Base-by-base conservation (phyloP, 2,888 invertebrate species). In the Boloria selene region DNA sequence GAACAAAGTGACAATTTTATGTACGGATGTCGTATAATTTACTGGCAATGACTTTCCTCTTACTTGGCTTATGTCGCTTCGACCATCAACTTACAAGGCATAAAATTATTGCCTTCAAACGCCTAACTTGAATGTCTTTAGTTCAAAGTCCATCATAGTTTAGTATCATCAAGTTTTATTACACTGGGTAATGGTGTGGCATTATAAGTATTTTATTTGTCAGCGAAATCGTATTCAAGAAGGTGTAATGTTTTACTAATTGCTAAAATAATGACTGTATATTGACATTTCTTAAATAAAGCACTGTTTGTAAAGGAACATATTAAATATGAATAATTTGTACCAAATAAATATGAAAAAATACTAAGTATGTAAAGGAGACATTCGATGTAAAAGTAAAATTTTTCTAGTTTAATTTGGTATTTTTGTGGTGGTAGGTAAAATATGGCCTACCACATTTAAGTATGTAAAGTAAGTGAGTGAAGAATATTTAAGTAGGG, bases 1-100 rank as follows among this genome's bases (percentile, higher is more conserved):
- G 56, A n/a, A 49, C 59, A 17, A 53, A 53, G 45, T 61, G 45
- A 61, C 61, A 54, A 61, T 53, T 61, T 61, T 61, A 53, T 61
- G 61, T 61, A 61, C 53, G 45, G 53, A 61, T 53, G 44, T 26
- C 53, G 14, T 54, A 52, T 53, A 52, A 61, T 53, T 44, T 53
- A 61, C 45, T 53, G 45, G 26, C 31, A 56, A 17, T 45, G 56
- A 16, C 59, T 31, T 16, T 31, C 49, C 31, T 49, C 59, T 49
- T 47, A 47, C 31, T 38, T 38, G 47, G 13, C 47, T 47, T 17
- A 59, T 59, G 59, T 59, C 31, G 16, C 49, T 49, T 17, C 16
- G 17, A 49, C 49, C 59, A 47, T 59, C 59, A 59, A 38, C 31
- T 38, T 59, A 59, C 50, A 59, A 18, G 50, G 38, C 59, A 50